Conservation (phyloP, 2,113 vertebrate species). For the Heterocephalus glaber region DNA sequence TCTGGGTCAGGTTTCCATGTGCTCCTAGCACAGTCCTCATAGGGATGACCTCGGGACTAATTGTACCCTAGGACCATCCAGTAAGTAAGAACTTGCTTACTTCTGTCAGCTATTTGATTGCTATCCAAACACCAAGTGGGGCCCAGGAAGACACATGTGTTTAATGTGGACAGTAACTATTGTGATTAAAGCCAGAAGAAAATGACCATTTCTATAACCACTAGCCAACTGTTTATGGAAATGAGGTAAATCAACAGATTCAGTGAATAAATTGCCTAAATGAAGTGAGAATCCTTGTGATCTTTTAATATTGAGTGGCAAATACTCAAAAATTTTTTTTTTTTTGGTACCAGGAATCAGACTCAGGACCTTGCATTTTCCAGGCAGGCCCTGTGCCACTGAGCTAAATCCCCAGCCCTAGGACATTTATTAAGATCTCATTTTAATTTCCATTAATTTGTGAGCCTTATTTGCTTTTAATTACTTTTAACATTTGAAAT, state of each 20-base stretch:
- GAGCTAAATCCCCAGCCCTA: too few species aligned
- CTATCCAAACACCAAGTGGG: not conserved
- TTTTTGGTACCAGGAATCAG: too few species aligned
- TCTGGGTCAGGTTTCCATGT: not conserved
- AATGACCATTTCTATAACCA: not conserved
- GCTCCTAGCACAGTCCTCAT: not conserved
- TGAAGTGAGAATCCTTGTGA: slow-evolving; percentile 7
- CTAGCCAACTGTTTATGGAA: not conserved
- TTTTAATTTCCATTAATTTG: slow-evolving; percentile 46
- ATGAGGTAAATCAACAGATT: not conserved
- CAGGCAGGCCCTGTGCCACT: too few species aligned
- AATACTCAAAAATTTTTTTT: not conserved
- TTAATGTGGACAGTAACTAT: slow-evolving; percentile 6
- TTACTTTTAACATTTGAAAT: slow-evolving; percentile 16
- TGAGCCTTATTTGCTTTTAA: slow-evolving; percentile 1
- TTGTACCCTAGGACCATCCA: not conserved
- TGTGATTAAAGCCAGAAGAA: not conserved
- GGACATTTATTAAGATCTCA: slow-evolving; percentile 16
- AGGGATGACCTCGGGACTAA: not conserved
- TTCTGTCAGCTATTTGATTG: not conserved
- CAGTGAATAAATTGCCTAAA: not conserved
- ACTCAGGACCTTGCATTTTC: too few species aligned
- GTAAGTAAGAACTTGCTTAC: not conserved
- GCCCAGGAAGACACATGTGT: not conserved
- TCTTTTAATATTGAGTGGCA: slow-evolving; percentile 7